These are phyloP conservation scores for Myiotriccus ornatus DNA, from an alignment of 2,797 vertebrate genomes.

Conservation along the genomic window DNA sequence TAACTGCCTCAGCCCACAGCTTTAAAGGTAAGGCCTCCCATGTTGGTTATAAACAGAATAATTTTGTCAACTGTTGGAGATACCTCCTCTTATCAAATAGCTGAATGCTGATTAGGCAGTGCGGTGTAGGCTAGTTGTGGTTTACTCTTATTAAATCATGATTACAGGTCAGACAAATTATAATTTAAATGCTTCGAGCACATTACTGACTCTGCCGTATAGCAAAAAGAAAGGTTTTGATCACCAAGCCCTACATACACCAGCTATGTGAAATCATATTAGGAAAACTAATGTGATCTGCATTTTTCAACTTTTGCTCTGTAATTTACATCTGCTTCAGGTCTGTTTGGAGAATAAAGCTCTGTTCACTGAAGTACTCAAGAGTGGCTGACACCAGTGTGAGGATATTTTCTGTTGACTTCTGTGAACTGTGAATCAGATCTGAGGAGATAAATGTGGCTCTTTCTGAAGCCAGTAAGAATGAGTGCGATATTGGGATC, in stretches of 20 bases:
- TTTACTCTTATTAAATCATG: slow-evolving; percentile 1
- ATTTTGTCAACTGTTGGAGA: slow-evolving; percentile 15
- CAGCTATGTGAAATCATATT: background rate
- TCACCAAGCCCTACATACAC: background rate
- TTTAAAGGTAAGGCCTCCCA: background rate
- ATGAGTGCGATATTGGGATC: background rate
- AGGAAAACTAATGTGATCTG: background rate
- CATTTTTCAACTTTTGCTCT: background rate
- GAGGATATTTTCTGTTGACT: background rate
- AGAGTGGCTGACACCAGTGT: background rate
- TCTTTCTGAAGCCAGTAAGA: background rate
- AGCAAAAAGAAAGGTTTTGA: background rate
- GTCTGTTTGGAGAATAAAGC: background rate
- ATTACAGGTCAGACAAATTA: slow-evolving; percentile 32
- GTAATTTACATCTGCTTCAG: background rate
- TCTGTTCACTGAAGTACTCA: background rate
- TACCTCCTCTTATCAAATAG: slow-evolving; percentile 21
- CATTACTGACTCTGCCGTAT: background rate
- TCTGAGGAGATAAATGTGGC: background rate
- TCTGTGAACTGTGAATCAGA: background rate
- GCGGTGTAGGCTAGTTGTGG: background rate
- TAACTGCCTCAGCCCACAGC: background rate
- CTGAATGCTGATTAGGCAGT: slow-evolving; percentile 33
- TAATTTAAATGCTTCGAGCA: background rate
- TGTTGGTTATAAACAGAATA: background rate